Percentiles rank a stretch among this genome's conserved stretches.
These are phyloP conservation scores for Thymelicus lineola DNA, from an alignment of 2,888 invertebrate species.

Conservation along the genomic window DNA sequence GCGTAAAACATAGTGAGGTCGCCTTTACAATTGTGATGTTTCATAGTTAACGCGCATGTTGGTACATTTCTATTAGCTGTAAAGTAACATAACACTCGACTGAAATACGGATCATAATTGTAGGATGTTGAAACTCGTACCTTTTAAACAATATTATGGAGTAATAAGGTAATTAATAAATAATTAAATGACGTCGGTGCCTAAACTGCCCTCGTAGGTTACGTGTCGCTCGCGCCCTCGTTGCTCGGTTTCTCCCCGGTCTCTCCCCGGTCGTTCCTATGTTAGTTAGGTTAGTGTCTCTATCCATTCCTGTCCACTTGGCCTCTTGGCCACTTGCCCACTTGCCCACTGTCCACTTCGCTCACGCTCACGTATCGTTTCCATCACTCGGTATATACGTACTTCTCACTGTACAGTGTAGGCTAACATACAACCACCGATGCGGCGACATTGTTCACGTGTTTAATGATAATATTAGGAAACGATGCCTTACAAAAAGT, in stretches of 20 bases:
- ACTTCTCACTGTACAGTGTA: constrained; percentile 70
- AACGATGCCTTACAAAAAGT: constrained; percentile 81
- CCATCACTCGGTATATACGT: constrained; percentile 62
- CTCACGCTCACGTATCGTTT: constrained; percentile 51
- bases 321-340: no score
- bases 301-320: constrained; percentile 71
- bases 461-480: constrained; percentile 75
- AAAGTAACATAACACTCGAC: constrained; percentile 69
- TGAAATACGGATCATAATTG: constrained; percentile 68
- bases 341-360: constrained; percentile 46
- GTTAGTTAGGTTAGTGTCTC: constrained; percentile 79
- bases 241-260: constrained; percentile 48
- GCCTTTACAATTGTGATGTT: constrained; percentile 79
- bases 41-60: constrained; percentile 76
- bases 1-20: constrained; percentile 69
- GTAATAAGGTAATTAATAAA: constrained; percentile 65
- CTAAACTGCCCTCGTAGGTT: constrained; percentile 72
- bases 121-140: constrained; percentile 72
- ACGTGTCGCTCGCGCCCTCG: constrained; percentile 56
- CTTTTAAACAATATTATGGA: constrained; percentile 61
- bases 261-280: constrained; percentile 70
- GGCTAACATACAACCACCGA: constrained; percentile 81
- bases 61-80: constrained; percentile 78
- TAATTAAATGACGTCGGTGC: constrained; percentile 63
- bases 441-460: constrained; percentile 71